Conservation (phyloP, 2,113 vertebrate genomes). For the Asarcornis scutulata region DNA sequence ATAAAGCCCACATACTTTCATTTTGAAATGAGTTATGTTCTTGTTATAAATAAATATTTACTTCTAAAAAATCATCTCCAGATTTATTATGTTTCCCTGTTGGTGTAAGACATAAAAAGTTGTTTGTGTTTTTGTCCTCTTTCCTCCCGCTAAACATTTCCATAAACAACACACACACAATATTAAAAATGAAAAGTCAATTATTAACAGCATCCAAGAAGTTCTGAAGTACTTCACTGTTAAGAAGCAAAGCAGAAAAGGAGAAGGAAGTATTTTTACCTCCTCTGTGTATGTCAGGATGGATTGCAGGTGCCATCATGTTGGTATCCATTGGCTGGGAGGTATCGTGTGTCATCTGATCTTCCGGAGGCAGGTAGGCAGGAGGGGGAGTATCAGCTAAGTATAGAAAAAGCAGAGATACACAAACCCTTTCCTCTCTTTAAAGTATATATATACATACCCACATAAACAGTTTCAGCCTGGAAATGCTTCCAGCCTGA, state of each 20-base stretch:
- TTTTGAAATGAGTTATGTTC: neutral
- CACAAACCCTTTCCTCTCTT: neutral
- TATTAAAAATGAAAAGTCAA: neutral
- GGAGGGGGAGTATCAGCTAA: conserved; percentile 94
- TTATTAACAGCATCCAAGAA: neutral
- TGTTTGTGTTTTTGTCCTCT: neutral
- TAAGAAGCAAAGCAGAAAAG: neutral
- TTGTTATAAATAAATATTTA: neutral
- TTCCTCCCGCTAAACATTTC: neutral
- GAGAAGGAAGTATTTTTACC: conserved; percentile 70
- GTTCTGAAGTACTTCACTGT: neutral
- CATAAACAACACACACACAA: neutral
- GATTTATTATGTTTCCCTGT: neutral
- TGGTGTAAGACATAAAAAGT: too few species aligned
- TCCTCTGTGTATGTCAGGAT: conserved; percentile 87
- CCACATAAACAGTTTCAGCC: neutral
- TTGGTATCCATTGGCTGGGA: conserved; percentile 98
- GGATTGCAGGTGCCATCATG: conserved; percentile 88
- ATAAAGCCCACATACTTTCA: neutral
- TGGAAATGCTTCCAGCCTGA: conserved; percentile 37
- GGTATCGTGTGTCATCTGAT: conserved; percentile 94
- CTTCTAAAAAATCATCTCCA: neutral
- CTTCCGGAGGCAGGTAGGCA: conserved; percentile 96
- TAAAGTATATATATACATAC: conserved; percentile 3
- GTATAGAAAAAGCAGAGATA: conserved; percentile 32